phyloP scores from a whole-genome alignment of 2,113 vertebrate genomes.

The Labrus mixtus region DNA sequence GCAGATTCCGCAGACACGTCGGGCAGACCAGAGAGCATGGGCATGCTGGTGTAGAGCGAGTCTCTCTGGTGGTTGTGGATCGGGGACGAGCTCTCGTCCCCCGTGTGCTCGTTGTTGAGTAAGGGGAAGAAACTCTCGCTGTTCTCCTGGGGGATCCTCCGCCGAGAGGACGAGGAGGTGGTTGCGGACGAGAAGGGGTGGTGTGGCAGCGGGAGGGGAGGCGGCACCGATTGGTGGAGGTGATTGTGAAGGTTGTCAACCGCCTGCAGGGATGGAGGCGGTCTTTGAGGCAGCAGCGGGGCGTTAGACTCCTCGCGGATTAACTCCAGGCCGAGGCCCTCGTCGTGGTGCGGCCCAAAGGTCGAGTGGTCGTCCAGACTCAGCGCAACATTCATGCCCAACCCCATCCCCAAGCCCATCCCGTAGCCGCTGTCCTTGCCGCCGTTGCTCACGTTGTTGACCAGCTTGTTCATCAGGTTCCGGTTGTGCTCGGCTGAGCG shows the following conservation, averaged over 20 bases:
- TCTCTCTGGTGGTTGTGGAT: constrained; percentile 86
- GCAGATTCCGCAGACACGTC: constrained; percentile 77
- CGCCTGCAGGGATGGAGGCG: constrained; percentile 85
- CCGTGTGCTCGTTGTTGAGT: constrained; percentile 92
- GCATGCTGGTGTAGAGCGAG: constrained; percentile 98
- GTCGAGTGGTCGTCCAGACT: constrained; percentile 77
- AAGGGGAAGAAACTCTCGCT: constrained; percentile 97
- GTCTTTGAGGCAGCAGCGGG: constrained; percentile 90
- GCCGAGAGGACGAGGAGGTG: constrained; percentile 82
- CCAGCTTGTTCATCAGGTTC: constrained; percentile 97
- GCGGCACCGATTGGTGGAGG: constrained; percentile 82
- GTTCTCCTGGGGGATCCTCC: constrained; percentile 95
- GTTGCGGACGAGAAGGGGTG: constrained; percentile 80
- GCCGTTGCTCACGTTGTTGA: constrained; percentile 91
- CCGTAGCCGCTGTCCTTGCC: constrained; percentile 87
- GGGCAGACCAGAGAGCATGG: constrained; percentile 88
- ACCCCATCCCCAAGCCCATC: constrained; percentile 87
- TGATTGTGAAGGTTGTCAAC: constrained; percentile 77
- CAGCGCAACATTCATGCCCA: constrained; percentile 75
- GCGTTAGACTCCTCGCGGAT: constrained; percentile 94
- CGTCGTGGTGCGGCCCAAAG: constrained; percentile 77
- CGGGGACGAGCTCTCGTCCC: constrained; percentile 89
- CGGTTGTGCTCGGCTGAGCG: constrained; percentile 91
- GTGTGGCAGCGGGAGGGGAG: constrained; percentile 85
- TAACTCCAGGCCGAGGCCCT: constrained; percentile 91